Conservation (phyloP, 1,140 invertebrate species). For the Colletes gigas region DNA sequence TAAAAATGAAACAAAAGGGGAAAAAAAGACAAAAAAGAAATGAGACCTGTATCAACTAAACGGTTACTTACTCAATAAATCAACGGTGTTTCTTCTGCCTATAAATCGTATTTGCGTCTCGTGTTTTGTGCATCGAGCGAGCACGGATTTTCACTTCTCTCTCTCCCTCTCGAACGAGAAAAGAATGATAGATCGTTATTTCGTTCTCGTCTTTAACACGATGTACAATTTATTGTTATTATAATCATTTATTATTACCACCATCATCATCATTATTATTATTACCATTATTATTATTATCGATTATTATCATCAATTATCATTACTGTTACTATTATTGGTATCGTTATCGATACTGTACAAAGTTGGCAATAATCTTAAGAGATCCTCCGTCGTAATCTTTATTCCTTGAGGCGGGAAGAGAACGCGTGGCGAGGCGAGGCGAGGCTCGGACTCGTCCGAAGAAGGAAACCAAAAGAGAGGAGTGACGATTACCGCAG, state of each 20-base stretch:
- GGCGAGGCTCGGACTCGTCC: background rate
- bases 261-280: constrained; percentile 32
- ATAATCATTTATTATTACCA: constrained; percentile 50
- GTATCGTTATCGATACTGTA: constrained; percentile 68
- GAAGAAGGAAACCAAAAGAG: background rate
- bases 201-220: constrained; percentile 55
- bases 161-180: constrained; percentile 44
- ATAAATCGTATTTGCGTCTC: constrained; percentile 72
- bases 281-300: constrained; percentile 41
- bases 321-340: constrained; percentile 34
- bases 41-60: constrained; percentile 75
- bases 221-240: constrained; percentile 40
- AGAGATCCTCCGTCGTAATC: constrained; percentile 68
- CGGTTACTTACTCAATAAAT: constrained; percentile 77
- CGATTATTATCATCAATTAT: constrained; percentile 1
- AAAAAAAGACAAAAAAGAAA: constrained; percentile 71
- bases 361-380: constrained; percentile 80
- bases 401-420: constrained; percentile 53
- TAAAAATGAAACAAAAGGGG: constrained; percentile 54
- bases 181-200: constrained; percentile 46
- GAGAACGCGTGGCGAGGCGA: background rate
- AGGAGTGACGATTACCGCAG: constrained; percentile 51
- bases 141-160: constrained; percentile 37
- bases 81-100: constrained; percentile 80
- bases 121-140: constrained; percentile 66